Percentiles rank a stretch among this genome's conserved stretches.
phyloP scores from a whole-genome alignment of 2,888 invertebrate species.

The Orchesella flavescens region DNA sequence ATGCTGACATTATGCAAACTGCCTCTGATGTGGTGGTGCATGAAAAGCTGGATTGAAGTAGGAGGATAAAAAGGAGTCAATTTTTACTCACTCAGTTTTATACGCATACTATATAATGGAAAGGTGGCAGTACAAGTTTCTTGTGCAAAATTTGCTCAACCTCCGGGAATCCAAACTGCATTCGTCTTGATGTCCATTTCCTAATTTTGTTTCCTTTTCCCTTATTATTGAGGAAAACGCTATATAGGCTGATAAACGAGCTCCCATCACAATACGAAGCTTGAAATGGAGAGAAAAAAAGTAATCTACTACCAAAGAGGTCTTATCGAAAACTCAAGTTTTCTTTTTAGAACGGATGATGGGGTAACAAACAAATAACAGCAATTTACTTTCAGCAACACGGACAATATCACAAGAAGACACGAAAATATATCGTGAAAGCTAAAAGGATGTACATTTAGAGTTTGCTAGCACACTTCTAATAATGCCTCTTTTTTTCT shows the following conservation, averaged over 20 bases:
- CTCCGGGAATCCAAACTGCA: conserved; percentile 15
- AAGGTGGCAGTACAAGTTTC: neutral
- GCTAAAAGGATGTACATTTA: too few species aligned
- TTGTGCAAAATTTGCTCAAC: neutral
- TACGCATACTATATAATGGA: neutral
- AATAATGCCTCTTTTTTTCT: too few species aligned
- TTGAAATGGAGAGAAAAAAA: too few species aligned
- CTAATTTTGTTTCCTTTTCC: conserved; percentile 4
- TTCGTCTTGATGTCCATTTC: conserved; percentile 28
- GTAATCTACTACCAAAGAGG: too few species aligned
- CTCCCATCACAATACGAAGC: neutral
- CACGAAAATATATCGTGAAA: too few species aligned
- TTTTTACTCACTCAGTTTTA: neutral
- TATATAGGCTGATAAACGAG: conserved; percentile 14
- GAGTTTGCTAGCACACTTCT: too few species aligned
- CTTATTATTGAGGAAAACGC: neutral
- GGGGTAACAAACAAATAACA: too few species aligned
- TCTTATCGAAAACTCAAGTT: too few species aligned
- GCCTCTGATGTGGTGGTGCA: neutral
- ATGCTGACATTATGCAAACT: conserved; percentile 44
- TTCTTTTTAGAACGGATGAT: too few species aligned
- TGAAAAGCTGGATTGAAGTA: neutral
- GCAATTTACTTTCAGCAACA: too few species aligned
- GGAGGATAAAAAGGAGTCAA: neutral
- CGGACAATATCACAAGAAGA: too few species aligned